Percentiles rank a stretch among this genome's conserved stretches.
These are phyloP conservation scores for Drosophila nr. fundita DNA, from an alignment of 2,888 invertebrate genomes.

Conservation along the genomic window DNA sequence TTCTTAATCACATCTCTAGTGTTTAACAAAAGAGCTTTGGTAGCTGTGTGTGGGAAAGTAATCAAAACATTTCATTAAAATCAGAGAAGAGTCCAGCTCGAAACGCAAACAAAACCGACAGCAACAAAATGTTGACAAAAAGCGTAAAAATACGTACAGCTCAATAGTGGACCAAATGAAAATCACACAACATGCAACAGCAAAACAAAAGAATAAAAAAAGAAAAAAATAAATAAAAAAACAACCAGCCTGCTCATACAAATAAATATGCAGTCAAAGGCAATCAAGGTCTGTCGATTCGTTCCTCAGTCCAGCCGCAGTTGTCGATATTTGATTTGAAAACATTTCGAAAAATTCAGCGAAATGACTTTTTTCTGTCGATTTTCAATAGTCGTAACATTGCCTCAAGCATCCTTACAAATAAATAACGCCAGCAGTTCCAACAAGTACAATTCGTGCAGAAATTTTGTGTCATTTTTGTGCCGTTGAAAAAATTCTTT, in stretches of 20 bases:
- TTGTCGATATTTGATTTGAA: slow-evolving; percentile 81
- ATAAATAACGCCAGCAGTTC: slow-evolving; percentile 57
- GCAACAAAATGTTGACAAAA: slow-evolving; percentile 74
- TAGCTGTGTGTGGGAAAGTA: slow-evolving; percentile 29
- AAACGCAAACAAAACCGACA: slow-evolving; percentile 56
- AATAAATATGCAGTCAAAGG: slow-evolving; percentile 80
- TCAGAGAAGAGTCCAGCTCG: slow-evolving; percentile 31
- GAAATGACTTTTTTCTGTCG: slow-evolving; percentile 51
- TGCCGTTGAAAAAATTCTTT: slow-evolving; percentile 51
- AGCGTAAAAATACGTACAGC: slow-evolving; percentile 63
- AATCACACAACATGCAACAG: slow-evolving; percentile 47
- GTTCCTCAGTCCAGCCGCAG: slow-evolving; percentile 54
- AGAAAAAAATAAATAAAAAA: slow-evolving; percentile 32
- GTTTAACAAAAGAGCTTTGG: slow-evolving; percentile 7
- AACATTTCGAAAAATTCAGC: slow-evolving; percentile 73
- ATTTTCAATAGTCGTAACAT: slow-evolving; percentile 59
- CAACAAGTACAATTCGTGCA: slow-evolving; percentile 64
- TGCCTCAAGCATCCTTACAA: slow-evolving; percentile 57
- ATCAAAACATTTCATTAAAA: slow-evolving; percentile 76
- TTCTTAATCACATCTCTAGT: slow-evolving; percentile 13
- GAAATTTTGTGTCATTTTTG: slow-evolving; percentile 43
- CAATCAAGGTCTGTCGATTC: slow-evolving; percentile 68
- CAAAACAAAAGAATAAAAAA: slow-evolving; percentile 28
- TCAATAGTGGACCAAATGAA: slow-evolving; percentile 66
- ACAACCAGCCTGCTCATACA: slow-evolving; percentile 53